Evolutionary conservation across 1,140 invertebrate species (phyloP).

Genomic region (Apis cerana): DNA sequence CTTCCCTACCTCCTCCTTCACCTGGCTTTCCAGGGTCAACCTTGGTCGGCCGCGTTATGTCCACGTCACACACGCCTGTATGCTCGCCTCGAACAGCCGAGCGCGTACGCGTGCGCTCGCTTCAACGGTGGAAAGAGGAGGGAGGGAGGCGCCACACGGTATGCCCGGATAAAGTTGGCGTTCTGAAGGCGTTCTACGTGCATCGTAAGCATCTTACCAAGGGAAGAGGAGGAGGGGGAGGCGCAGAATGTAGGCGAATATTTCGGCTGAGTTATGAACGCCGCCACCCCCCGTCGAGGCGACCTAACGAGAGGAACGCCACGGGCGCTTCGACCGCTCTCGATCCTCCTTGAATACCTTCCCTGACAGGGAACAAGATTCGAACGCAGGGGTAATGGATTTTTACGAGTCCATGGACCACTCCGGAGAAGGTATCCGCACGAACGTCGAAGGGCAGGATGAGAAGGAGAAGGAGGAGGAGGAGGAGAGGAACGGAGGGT

Average conservation of each 20-base stretch:
- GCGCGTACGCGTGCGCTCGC: no score
- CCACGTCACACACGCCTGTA: slow-evolving; percentile 62
- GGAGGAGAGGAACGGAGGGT: not conserved
- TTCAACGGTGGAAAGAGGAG: not conserved
- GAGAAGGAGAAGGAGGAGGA: not conserved
- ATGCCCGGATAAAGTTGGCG: slow-evolving; percentile 65
- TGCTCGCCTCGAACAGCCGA: not conserved
- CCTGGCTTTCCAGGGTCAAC: slow-evolving; percentile 59
- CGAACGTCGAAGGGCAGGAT: no score
- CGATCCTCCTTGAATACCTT: slow-evolving; percentile 52
- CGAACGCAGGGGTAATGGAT: slow-evolving; percentile 58
- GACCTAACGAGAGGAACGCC: slow-evolving; percentile 60
- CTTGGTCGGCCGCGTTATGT: slow-evolving; percentile 64
- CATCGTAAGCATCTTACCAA: slow-evolving; percentile 46
- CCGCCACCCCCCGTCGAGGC: slow-evolving; percentile 47
- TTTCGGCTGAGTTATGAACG: slow-evolving; percentile 76
- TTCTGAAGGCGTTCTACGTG: slow-evolving; percentile 41
- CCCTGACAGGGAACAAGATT: slow-evolving; percentile 58
- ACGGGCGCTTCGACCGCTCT: slow-evolving; percentile 54
- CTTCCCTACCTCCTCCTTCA: slow-evolving; percentile 44
- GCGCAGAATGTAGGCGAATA: slow-evolving; percentile 76
- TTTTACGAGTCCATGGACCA: slow-evolving; percentile 50
- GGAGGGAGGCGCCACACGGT: not conserved
- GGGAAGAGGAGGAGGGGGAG: not conserved
- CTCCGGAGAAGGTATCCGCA: not conserved